Conservation (phyloP, 2,888 invertebrate species). For the Junonia oenone region DNA sequence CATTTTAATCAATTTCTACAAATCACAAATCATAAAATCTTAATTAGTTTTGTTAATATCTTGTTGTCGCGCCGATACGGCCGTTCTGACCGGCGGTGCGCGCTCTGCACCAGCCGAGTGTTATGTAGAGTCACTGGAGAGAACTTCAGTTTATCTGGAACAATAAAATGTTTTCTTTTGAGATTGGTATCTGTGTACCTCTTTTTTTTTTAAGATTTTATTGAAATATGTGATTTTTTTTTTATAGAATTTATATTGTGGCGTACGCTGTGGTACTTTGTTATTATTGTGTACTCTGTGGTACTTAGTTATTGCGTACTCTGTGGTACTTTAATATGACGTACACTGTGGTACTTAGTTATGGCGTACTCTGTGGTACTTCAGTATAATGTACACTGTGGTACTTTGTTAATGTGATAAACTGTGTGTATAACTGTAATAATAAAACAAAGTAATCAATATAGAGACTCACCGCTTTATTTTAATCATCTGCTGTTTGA, state of each 20-base stretch:
- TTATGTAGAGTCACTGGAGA: too few species aligned
- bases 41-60: too few species aligned
- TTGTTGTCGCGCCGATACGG: too few species aligned
- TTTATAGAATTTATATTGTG: background rate
- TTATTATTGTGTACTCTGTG: background rate
- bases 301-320: background rate
- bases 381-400: background rate
- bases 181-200: too few species aligned
- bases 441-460: background rate
- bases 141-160: too few species aligned
- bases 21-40: too few species aligned
- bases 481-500: too few species aligned
- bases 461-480: background rate
- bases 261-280: background rate
- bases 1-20: too few species aligned
- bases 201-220: background rate
- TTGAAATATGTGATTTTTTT: background rate
- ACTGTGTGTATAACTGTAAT: background rate
- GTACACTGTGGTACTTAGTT: background rate
- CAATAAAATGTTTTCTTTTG: too few species aligned
- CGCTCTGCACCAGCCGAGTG: too few species aligned
- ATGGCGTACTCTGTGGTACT: background rate
- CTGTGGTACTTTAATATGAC: background rate
- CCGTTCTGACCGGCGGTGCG: too few species aligned
- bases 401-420: background rate